These are phyloP conservation scores for Garra rufa DNA, from an alignment of 2,113 vertebrate species.

Conservation along the genomic window DNA sequence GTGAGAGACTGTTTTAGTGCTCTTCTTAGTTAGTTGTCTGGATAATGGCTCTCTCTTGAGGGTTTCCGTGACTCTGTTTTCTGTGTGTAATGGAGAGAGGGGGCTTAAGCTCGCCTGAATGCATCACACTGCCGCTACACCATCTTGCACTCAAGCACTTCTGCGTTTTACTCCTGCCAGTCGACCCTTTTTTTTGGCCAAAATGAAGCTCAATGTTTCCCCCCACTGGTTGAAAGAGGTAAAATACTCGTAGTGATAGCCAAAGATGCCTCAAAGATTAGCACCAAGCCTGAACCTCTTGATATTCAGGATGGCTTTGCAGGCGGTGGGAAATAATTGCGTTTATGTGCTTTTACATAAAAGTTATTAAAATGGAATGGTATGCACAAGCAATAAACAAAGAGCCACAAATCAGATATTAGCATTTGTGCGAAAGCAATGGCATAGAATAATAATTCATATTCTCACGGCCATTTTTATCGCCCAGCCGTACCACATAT, in stretches of 20 bases:
- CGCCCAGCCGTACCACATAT: conserved; percentile 28
- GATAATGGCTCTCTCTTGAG: conserved; percentile 53
- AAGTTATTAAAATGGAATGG: conserved; percentile 56
- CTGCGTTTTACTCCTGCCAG: not conserved
- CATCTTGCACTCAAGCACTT: conserved; percentile 43
- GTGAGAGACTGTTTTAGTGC: conserved; percentile 18
- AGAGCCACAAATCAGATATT: conserved; percentile 50
- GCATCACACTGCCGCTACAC: conserved; percentile 25
- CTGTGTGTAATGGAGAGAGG: conserved; percentile 47
- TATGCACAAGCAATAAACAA: conserved; percentile 55
- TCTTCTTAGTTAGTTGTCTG: conserved; percentile 56
- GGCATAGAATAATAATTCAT: conserved; percentile 48
- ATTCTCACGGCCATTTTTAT: conserved; percentile 3
- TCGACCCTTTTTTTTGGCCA: not conserved
- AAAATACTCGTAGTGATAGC: not conserved
- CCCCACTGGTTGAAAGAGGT: conserved; percentile 41
- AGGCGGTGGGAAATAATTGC: conserved; percentile 55
- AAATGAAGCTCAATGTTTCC: conserved; percentile 49
- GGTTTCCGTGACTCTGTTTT: conserved; percentile 46
- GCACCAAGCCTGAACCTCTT: conserved; percentile 28
- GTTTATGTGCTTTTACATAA: conserved; percentile 56
- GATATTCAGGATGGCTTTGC: conserved; percentile 41
- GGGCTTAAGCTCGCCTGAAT: conserved; percentile 50
- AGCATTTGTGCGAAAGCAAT: conserved; percentile 36
- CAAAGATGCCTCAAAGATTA: conserved; percentile 26